Evolutionary conservation across 2,888 invertebrate genomes (phyloP).

Genomic region (Acrobasis consociella): DNA sequence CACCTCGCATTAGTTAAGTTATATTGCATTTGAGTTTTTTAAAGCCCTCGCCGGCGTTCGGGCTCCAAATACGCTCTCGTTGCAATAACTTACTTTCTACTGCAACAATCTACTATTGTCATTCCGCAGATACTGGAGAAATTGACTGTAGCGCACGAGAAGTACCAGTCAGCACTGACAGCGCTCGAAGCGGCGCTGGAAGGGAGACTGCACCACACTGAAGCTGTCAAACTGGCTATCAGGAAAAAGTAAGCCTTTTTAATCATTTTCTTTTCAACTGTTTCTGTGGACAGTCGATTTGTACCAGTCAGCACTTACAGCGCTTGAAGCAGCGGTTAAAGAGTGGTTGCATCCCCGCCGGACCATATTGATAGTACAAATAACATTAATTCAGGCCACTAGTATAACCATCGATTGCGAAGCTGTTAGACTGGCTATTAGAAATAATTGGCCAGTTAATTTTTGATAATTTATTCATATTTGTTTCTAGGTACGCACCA

Average conservation of each 20-base stretch:
- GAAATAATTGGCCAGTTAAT: too few species aligned
- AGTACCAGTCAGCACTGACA: slow-evolving; percentile 88
- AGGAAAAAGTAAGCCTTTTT: slow-evolving; percentile 82
- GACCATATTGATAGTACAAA: too few species aligned
- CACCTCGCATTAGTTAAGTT: too few species aligned
- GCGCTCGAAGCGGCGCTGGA: slow-evolving; percentile 87
- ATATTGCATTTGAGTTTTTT: too few species aligned
- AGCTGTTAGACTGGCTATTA: slow-evolving; percentile 88
- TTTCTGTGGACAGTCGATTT: too few species aligned
- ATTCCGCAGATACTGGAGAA: slow-evolving; percentile 87
- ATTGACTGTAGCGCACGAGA: slow-evolving; percentile 89
- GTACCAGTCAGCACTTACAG: slow-evolving; percentile 87
- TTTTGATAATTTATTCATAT: neutral
- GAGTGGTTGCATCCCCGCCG: slow-evolving; percentile 90
- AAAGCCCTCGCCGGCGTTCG: too few species aligned
- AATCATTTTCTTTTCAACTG: too few species aligned
- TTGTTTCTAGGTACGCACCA: slow-evolving; percentile 84
- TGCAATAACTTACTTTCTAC: too few species aligned
- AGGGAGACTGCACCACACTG: slow-evolving; percentile 89
- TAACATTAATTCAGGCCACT: too few species aligned
- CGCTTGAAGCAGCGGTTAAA: slow-evolving; percentile 87
- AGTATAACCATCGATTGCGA: too few species aligned
- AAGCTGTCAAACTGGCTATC: slow-evolving; percentile 89
- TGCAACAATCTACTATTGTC: too few species aligned
- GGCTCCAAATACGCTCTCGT: too few species aligned